Conservation (phyloP, 2,797 vertebrate species). For the Otus scops region DNA sequence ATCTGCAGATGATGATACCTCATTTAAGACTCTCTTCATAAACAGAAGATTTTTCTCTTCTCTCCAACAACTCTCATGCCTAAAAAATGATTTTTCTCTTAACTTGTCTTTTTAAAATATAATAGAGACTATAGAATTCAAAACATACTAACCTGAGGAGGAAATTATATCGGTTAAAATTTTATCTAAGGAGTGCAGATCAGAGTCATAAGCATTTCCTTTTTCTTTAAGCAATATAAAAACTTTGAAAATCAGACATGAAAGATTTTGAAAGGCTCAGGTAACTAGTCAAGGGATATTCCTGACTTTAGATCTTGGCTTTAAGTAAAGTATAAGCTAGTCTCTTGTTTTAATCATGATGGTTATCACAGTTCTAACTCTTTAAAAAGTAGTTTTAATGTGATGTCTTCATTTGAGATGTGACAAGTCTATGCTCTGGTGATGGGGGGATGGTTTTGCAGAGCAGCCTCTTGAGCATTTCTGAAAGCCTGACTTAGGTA, state of each 20-base stretch:
- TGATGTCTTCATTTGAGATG: neutral
- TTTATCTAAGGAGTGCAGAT: neutral
- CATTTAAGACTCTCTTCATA: neutral
- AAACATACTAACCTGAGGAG: neutral
- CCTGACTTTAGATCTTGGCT: neutral
- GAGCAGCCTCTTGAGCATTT: neutral
- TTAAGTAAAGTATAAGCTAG: neutral
- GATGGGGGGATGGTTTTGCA: neutral
- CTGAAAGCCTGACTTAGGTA: neutral
- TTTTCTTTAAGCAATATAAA: neutral
- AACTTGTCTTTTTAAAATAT: neutral
- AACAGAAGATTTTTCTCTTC: neutral
- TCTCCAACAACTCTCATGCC: neutral
- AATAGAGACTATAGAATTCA: neutral
- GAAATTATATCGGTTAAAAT: neutral
- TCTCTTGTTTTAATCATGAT: neutral
- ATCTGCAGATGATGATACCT: neutral
- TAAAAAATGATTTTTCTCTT: neutral
- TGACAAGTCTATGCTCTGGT: neutral
- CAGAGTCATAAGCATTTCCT: neutral
- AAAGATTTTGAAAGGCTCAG: neutral
- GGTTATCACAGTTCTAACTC: neutral
- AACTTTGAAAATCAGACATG: neutral
- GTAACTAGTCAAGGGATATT: neutral
- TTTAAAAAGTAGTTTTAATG: neutral